Evolutionary conservation across 1,140 invertebrate species (phyloP), one percentile per base, ranked within the genome.

Genomic region (Ruditapes philippinarum): DNA sequence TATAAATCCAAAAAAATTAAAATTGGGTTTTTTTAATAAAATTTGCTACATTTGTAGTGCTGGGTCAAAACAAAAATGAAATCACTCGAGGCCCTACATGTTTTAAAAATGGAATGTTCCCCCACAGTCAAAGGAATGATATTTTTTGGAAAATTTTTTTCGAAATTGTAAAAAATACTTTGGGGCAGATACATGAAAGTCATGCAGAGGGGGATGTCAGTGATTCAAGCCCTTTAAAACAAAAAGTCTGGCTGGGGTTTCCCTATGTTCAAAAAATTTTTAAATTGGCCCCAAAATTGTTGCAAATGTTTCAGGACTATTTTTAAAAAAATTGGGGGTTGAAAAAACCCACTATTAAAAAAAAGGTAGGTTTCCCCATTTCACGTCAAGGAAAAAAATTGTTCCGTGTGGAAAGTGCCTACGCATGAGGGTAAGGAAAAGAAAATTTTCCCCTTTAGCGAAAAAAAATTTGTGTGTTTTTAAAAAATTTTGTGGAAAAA

Each of bases 71-170:
- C n/a, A 51, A 57, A 33, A 45, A 88, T 28, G n/a, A n/a, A 33
- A 25, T 2, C 1, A 74, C 86, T 12, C 36, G 5, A 38, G 5
- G 51, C 0, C 86, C 80, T 73, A 62, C 4, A 60, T 79, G 86
- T 54, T 88, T 80, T 28, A 88, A 57, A 51, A 96, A 95, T 96
- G 92, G 86, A 80, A 85, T 33, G 91, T 90, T 3, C 89, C 89
- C 31, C 95, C 96, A 0, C 94, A 94, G 0, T 85, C 86, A 11
- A 96, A 96, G 96, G 96, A 96, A 90, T 78, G 92, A 25, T 91
- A 95, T 57, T 93, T 94, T 25, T 92, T 96, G 36, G 5, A 94
- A 0, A 94, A 96, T 89, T 94, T 94, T 38, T 96, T 96, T 91
- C 89, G 92, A 57, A n/a, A 73, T 14, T 95, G 94, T 80, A 95